Base-by-base conservation (phyloP, 2,888 invertebrate species). In the Mythimna lalbum region DNA sequence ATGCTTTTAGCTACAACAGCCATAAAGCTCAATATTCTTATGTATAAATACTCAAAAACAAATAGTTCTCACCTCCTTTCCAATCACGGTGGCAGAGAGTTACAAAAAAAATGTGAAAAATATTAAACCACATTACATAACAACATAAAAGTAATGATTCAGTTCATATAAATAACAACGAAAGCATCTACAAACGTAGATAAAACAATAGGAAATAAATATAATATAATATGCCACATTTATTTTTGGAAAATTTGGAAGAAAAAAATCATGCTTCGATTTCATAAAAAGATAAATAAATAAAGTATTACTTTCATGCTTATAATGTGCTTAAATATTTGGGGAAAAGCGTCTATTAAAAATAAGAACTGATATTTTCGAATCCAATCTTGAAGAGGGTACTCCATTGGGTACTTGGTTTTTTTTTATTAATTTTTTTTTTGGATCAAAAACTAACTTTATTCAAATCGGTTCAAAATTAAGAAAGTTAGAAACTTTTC, bases 31-130 rank as follows among this genome's bases (percentile, higher is more conserved):
- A 5, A 43, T 23, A 0, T 43, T 33, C 43, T 21, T 60, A n/a
- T 50, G 52, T 57, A 12, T 10, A 33, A 63, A 63, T 59, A 62
- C 14, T 63, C 27, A 61, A 68, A n/a, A 63, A 60, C 17, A 63
- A 69, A 77, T 77, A 43, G n/a, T 57, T 73, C 93, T 94, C 89
- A 94, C 94, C 94, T 94, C 94, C 94, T 94, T 71, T 91, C 91
- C 91, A 79, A 76, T 87, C 92, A 90, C 91, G 87, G 71, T 83
- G 85, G 87, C 74, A 83, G 21, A 70, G 63, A 68, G 69, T 76
- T 84, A 86, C 86, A 86, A 49, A 43, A 81, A 86, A 87, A 84
- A 87, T 80, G 86, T 83, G 82, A 84, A 83, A 88, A 84, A 87
- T 88, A 88, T 91, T 90, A 90, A 89, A 91, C 85, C 90, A 92